phyloP scores from a whole-genome alignment of 2,113 vertebrate species.

The Vulpes ferrilata region DNA sequence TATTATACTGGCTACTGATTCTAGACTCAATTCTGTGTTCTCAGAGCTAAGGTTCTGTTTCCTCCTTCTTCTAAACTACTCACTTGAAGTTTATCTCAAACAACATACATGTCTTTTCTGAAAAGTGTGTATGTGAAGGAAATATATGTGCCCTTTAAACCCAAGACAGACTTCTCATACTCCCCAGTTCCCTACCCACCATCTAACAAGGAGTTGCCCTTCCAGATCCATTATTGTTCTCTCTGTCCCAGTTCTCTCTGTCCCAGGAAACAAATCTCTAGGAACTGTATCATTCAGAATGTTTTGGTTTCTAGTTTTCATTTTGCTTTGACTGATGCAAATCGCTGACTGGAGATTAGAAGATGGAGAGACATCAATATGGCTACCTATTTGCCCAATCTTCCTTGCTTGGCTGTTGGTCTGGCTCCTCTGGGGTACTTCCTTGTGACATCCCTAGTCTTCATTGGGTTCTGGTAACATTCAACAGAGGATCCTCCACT shows the following conservation, averaged over 20 bases:
- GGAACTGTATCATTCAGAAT: not conserved
- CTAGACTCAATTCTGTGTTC: not conserved
- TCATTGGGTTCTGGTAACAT: accelerated
- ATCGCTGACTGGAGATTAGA: not conserved
- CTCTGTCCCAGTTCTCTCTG: not conserved
- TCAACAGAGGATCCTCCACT: accelerated
- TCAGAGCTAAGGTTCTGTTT: not conserved
- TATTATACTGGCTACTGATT: not conserved
- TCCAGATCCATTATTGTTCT: not conserved
- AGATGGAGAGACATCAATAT: accelerated
- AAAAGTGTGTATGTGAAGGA: not conserved
- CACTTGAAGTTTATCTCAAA: not conserved
- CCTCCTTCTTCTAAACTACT: not conserved
- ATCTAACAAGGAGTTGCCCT: not conserved
- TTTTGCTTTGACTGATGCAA: not conserved
- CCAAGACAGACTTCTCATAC: not conserved
- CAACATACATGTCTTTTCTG: not conserved
- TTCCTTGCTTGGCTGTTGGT: not conserved
- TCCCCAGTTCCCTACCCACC: not conserved
- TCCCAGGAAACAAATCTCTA: not conserved
- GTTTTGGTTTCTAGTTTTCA: not conserved
- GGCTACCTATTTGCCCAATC: not conserved
- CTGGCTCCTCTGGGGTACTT: not conserved
- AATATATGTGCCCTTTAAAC: not conserved
- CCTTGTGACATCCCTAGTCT: not conserved